Conservation (phyloP, 2,888 invertebrate genomes). For the Stenoptilia bipunctidactyla region DNA sequence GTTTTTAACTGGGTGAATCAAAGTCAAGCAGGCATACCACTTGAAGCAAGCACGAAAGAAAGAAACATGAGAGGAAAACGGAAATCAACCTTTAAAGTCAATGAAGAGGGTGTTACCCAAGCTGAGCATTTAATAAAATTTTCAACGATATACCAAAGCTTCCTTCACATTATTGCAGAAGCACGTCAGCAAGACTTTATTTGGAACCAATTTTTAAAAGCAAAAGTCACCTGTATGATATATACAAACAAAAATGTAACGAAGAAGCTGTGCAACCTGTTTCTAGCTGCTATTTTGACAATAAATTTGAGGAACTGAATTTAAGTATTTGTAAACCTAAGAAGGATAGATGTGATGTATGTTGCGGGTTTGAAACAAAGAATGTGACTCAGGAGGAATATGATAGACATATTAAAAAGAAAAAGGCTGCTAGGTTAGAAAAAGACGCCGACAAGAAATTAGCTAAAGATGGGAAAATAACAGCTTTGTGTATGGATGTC, state of each 20-base stretch:
- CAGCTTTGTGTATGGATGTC: constrained; percentile 7
- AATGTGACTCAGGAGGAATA: constrained; percentile 4
- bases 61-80: no score
- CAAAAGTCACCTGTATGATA: not conserved
- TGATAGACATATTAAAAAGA: constrained; percentile 3
- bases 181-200: not conserved
- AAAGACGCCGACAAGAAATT: constrained; percentile 4
- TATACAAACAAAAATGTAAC: not conserved
- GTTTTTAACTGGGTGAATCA: no score
- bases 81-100: no score
- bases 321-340: constrained; percentile 6
- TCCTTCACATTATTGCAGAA: no score
- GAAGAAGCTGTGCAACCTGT: constrained; percentile 3
- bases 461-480: constrained; percentile 2
- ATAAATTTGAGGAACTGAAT: constrained; percentile 5
- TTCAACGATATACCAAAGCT: no score
- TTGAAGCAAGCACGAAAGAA: no score
- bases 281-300: constrained; percentile 1
- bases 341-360: constrained; percentile 7
- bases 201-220: constrained; percentile 2
- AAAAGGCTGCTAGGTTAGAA: constrained; percentile 3
- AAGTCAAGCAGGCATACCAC: no score
- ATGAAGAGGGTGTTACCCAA: no score
- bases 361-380: constrained; percentile 6
- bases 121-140: no score